phyloP scores from a whole-genome alignment of 1,140 invertebrate species.

The Choristoneura fumiferana region DNA sequence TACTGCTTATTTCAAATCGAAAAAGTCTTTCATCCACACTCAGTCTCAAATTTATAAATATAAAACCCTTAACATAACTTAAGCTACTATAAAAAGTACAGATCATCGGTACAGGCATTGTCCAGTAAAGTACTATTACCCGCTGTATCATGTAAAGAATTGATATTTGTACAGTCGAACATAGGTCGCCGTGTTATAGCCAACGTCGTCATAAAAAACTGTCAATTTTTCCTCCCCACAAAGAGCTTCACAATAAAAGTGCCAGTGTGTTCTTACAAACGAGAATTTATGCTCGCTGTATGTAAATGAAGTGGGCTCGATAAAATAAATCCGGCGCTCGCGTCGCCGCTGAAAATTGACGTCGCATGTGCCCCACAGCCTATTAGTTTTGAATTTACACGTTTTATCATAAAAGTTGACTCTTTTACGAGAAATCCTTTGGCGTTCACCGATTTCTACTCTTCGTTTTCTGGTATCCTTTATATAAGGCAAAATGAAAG shows the following conservation, averaged over 20 bases:
- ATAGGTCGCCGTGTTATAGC: slow-evolving; percentile 54
- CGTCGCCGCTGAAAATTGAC: slow-evolving; percentile 9
- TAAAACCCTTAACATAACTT: no score
- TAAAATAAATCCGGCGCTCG: neutral
- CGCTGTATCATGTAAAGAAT: slow-evolving; percentile 47
- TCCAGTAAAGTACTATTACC: slow-evolving; percentile 55
- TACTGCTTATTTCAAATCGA: no score
- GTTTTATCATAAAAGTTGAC: neutral
- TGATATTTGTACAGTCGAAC: slow-evolving; percentile 66
- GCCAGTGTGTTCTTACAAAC: slow-evolving; percentile 74
- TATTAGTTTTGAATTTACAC: neutral
- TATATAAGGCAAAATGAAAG: no score
- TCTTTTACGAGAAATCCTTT: no score
- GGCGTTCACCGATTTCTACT: no score
- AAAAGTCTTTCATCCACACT: no score
- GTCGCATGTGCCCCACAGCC: slow-evolving; percentile 20
- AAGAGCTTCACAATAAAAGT: slow-evolving; percentile 74
- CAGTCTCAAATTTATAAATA: no score
- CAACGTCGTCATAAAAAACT: slow-evolving; percentile 59
- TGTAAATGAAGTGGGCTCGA: slow-evolving; percentile 57
- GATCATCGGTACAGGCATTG: slow-evolving; percentile 24
- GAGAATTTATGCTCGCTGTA: slow-evolving; percentile 73
- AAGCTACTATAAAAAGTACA: neutral
- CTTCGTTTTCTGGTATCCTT: no score
- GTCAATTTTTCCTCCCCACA: slow-evolving; percentile 65